Evolutionary conservation across 2,888 invertebrate genomes (phyloP).

Genomic region (Subacronicta megacephala): DNA sequence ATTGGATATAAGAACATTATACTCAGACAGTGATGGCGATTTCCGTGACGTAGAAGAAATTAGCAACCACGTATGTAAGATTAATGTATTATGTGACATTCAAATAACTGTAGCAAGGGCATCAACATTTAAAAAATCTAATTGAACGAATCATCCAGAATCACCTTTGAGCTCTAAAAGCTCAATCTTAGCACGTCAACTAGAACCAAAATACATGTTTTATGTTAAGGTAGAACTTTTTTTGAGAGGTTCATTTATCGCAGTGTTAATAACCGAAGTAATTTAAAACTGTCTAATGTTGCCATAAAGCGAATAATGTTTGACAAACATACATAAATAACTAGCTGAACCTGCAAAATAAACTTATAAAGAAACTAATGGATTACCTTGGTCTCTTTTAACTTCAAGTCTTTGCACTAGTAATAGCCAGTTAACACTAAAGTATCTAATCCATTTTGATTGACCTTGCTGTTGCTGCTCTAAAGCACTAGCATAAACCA

Average conservation of each 20-base stretch:
- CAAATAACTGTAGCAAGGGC: neutral
- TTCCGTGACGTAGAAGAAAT: conserved; percentile 40
- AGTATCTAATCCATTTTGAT: neutral
- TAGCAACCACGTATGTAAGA: conserved; percentile 9
- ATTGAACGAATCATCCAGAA: too few relatives aligned
- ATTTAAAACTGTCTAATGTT: neutral
- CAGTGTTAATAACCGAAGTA: neutral
- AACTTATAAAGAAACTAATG: too few relatives aligned
- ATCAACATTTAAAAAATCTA: too few relatives aligned
- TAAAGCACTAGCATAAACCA: conserved; percentile 30
- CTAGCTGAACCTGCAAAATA: too few relatives aligned
- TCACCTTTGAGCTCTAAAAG: too few relatives aligned
- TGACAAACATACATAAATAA: too few relatives aligned
- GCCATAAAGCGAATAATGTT: neutral
- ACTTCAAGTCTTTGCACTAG: too few relatives aligned
- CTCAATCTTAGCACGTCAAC: too few relatives aligned
- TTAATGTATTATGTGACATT: neutral
- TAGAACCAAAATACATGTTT: too few relatives aligned
- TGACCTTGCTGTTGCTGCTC: conserved; percentile 1
- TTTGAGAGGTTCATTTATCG: neutral
- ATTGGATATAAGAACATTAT: conserved; percentile 30
- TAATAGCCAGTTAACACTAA: neutral
- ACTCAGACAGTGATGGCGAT: conserved; percentile 26
- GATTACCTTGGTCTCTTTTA: too few relatives aligned
- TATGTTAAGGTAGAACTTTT: neutral